Conservation (phyloP, 2,888 invertebrate species). For the Biston stratarius region DNA sequence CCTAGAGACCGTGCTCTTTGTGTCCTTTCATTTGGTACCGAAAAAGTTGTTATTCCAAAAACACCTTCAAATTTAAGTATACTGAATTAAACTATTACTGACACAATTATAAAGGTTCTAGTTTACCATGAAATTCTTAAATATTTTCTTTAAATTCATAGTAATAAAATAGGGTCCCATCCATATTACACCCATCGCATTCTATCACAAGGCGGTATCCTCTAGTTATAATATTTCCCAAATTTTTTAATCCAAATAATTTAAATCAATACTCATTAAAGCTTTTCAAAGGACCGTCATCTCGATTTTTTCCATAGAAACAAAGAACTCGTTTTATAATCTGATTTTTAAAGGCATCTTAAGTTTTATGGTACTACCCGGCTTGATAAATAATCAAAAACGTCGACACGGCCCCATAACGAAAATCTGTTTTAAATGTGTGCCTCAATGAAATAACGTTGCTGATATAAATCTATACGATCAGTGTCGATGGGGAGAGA, state of each 20-base stretch:
- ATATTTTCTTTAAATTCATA: background rate
- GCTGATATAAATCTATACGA: conserved; percentile 57
- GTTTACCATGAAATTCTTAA: background rate
- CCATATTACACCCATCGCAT: conserved; percentile 59
- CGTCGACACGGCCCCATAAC: conserved; percentile 65
- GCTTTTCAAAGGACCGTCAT: conserved; percentile 83
- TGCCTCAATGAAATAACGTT: conserved; percentile 60
- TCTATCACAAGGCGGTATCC: conserved; percentile 70
- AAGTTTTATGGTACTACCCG: conserved; percentile 74
- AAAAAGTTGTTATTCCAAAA: too few relatives aligned
- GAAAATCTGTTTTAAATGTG: conserved; percentile 59
- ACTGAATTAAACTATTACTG: too few relatives aligned
- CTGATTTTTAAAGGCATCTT: conserved; percentile 81
- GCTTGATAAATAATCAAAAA: conserved; percentile 76
- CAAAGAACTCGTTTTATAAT: conserved; percentile 83
- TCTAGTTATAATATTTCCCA: conserved; percentile 84
- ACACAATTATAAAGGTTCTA: too few relatives aligned
- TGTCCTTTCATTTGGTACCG: too few relatives aligned
- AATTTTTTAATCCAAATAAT: conserved; percentile 83
- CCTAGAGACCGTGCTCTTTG: too few relatives aligned
- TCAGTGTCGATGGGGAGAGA: conserved; percentile 48
- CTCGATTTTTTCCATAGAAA: conserved; percentile 74
- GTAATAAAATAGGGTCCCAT: conserved; percentile 46
- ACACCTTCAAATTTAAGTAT: too few relatives aligned
- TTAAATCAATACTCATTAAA: conserved; percentile 86